Percentiles rank a stretch among this genome's conserved stretches.
Evolutionary conservation across 1,140 invertebrate genomes (phyloP).

Genomic region (Leptopilina clavipes): DNA sequence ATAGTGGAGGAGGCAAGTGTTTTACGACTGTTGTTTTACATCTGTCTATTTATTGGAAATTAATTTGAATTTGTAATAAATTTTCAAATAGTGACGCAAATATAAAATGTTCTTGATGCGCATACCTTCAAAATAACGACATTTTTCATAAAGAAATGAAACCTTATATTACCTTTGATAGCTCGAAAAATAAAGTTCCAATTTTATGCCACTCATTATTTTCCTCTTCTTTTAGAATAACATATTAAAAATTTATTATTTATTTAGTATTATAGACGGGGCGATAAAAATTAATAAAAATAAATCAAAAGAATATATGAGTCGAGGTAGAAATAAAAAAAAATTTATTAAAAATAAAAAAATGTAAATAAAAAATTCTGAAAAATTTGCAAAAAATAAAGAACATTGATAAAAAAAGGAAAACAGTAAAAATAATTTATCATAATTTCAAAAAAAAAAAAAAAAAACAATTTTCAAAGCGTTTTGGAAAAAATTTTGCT

Average conservation of each 20-base stretch:
- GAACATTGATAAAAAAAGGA: too few relatives aligned
- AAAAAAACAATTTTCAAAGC: too few relatives aligned
- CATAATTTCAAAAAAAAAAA: too few relatives aligned
- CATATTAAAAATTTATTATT: not conserved
- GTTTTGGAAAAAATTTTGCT: too few relatives aligned
- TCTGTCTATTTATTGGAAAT: not conserved
- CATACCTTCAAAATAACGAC: not conserved
- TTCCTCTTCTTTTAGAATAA: not conserved
- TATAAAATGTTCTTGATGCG: not conserved
- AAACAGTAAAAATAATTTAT: too few relatives aligned
- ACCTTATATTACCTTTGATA: not conserved
- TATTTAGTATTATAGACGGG: too few relatives aligned
- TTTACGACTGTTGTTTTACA: not conserved
- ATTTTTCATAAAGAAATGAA: not conserved
- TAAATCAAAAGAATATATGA: too few relatives aligned
- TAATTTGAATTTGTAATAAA: slow-evolving; percentile 2
- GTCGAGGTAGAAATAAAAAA: too few relatives aligned
- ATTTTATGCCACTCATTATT: not conserved
- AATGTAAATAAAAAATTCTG: too few relatives aligned
- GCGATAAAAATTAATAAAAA: too few relatives aligned
- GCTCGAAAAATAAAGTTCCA: not conserved
- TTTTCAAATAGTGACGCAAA: not conserved
- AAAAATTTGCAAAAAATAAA: too few relatives aligned
- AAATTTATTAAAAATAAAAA: too few relatives aligned
- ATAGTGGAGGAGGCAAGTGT: not conserved